Percentiles rank a stretch among this genome's conserved stretches.
phyloP scores from a whole-genome alignment of 2,113 vertebrate species.

The Crypturellus undulatus region DNA sequence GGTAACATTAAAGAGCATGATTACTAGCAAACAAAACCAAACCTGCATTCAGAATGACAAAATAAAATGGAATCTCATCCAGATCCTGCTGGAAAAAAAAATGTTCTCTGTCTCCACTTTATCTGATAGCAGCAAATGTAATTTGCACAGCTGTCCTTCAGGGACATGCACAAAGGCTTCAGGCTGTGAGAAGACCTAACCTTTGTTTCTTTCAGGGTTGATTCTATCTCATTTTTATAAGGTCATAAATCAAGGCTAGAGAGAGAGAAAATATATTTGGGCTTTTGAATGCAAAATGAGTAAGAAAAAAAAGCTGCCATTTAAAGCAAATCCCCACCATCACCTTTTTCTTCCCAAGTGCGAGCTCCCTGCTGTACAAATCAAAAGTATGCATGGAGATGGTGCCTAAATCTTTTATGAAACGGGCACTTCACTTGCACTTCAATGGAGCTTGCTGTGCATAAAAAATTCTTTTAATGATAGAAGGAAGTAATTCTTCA shows the following conservation, averaged over 20 bases:
- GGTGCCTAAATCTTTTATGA: conserved; percentile 45
- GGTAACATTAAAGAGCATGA: conserved; percentile 34
- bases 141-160: conserved; percentile 72
- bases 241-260: conserved; percentile 26
- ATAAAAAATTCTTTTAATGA: conserved; percentile 51
- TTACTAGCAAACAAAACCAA: conserved; percentile 67
- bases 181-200: conserved; percentile 58
- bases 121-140: conserved; percentile 63
- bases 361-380: conserved; percentile 33
- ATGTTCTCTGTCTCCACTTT: conserved; percentile 47
- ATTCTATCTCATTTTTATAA: conserved; percentile 64
- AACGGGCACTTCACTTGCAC: conserved; percentile 44
- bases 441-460: conserved; percentile 31
- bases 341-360: conserved; percentile 3
- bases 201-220: conserved; percentile 54
- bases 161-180: conserved; percentile 66
- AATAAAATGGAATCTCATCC: conserved; percentile 67
- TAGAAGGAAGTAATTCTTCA: conserved; percentile 41
- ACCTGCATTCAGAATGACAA: conserved; percentile 48
- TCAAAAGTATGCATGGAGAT: conserved; percentile 17
- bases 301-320: conserved; percentile 32
- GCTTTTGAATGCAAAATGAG: conserved; percentile 52
- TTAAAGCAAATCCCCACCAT: background rate
- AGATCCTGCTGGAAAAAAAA: conserved; percentile 51
- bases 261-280: conserved; percentile 59